Conservation (phyloP, 92 coral and sea anemone species). For the Paramuricea clavata region DNA sequence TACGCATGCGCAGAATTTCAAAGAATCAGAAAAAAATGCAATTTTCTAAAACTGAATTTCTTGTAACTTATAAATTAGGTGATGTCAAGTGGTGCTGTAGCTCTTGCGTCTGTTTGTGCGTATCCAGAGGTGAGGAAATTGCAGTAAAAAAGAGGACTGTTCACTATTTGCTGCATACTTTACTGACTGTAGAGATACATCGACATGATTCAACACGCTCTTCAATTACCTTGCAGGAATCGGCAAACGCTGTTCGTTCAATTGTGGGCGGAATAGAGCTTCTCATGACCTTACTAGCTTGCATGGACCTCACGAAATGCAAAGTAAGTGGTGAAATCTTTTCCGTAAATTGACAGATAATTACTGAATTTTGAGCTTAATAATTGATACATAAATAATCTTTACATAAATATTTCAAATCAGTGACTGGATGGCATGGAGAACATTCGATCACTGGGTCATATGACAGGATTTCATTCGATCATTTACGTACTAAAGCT, state of each 20-base stretch:
- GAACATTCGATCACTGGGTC: no score
- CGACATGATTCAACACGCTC: no score
- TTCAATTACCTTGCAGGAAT: constrained; percentile 80
- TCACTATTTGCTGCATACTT: no score
- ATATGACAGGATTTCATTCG: no score
- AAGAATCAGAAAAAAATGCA: background rate
- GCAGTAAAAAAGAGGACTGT: no score
- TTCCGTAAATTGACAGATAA: background rate
- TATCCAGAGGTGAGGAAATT: constrained; percentile 16
- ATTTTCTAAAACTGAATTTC: background rate
- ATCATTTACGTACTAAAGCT: no score
- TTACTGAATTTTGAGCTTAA: no score
- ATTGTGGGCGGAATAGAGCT: constrained; percentile 96
- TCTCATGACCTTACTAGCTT: constrained; percentile 67
- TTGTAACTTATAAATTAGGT: background rate
- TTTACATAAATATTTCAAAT: no score
- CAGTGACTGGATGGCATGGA: no score
- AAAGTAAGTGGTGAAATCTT: constrained; percentile 47
- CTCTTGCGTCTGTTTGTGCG: constrained; percentile 31
- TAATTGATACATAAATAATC: no score
- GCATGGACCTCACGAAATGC: constrained; percentile 73
- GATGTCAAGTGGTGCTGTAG: constrained; percentile 17
- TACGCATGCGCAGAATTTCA: background rate
- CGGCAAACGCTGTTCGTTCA: constrained; percentile 92
- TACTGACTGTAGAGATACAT: no score